These are phyloP conservation scores for Peribatodes rhomboidaria DNA, from an alignment of 2,888 invertebrate genomes.

Conservation along the genomic window DNA sequence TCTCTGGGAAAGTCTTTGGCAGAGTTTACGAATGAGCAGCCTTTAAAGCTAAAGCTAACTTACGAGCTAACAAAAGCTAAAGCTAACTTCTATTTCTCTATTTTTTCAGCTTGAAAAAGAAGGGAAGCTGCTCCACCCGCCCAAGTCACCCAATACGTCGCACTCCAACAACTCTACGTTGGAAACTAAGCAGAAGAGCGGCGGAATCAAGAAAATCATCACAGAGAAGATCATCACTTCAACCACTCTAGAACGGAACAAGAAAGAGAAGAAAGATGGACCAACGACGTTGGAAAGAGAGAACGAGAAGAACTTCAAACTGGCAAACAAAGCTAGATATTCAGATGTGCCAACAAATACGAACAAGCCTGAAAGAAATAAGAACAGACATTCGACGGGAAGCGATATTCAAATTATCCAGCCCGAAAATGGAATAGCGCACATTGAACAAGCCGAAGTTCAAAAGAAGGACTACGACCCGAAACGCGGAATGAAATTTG, in stretches of 20 bases:
- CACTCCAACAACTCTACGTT: conserved; percentile 82
- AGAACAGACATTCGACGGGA: conserved; percentile 73
- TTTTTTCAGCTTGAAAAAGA: conserved; percentile 83
- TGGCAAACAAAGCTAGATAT: conserved; percentile 71
- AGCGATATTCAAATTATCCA: conserved; percentile 77
- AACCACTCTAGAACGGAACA: conserved; percentile 79
- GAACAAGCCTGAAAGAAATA: conserved; percentile 76
- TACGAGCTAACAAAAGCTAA: no score
- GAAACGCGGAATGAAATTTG: conserved; percentile 88
- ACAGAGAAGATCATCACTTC: conserved; percentile 80
- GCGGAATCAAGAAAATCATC: conserved; percentile 83
- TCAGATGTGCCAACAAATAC: conserved; percentile 65
- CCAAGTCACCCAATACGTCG: conserved; percentile 77
- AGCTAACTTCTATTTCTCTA: conserved; percentile 27
- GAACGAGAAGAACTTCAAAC: conserved; percentile 80
- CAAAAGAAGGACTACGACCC: conserved; percentile 86
- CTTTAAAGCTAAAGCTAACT: no score
- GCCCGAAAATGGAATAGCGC: conserved; percentile 73
- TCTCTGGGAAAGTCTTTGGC: no score
- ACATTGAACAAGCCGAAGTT: conserved; percentile 79
- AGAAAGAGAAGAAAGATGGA: conserved; percentile 78
- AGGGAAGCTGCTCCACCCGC: conserved; percentile 77
- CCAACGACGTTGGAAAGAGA: conserved; percentile 80
- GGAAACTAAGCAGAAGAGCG: conserved; percentile 81
- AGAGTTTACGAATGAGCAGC: not conserved